Evolutionary conservation across 2,888 invertebrate species (phyloP).

Genomic region (Andrena haemorrhoa): DNA sequence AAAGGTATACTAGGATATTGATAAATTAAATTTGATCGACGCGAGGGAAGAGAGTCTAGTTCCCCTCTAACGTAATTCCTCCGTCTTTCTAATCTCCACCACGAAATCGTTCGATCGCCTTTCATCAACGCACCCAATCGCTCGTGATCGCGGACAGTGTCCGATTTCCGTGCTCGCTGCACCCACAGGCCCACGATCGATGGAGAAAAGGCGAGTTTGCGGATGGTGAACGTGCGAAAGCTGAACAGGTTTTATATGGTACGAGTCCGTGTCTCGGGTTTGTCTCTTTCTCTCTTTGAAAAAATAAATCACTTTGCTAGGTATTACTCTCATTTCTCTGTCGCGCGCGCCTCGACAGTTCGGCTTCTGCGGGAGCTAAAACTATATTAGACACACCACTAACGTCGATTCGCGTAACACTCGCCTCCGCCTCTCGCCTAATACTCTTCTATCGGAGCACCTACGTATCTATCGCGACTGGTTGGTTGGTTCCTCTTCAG

Average conservation of each 20-base stretch:
- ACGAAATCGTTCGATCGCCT: constrained; percentile 16
- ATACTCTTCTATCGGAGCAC: constrained; percentile 9
- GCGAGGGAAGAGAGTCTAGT: background rate
- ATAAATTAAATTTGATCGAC: background rate
- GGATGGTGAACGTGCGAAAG: constrained; percentile 59
- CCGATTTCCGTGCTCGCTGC: constrained; percentile 24
- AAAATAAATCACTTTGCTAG: constrained; percentile 58
- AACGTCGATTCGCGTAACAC: constrained; percentile 10
- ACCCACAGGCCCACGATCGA: constrained; percentile 28
- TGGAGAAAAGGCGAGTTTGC: constrained; percentile 49
- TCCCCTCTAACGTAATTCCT: background rate
- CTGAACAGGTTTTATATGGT: constrained; percentile 55
- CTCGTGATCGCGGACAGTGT: background rate
- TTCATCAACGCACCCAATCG: constrained; percentile 19
- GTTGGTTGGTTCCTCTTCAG: constrained; percentile 20
- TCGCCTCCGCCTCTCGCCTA: background rate
- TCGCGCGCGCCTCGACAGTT: constrained; percentile 10
- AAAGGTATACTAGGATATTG: background rate
- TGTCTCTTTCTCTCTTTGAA: constrained; percentile 49
- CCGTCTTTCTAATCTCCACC: background rate
- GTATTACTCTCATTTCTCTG: constrained; percentile 32
- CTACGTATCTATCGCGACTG: constrained; percentile 38
- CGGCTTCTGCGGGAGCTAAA: constrained; percentile 24
- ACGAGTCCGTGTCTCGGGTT: constrained; percentile 36
- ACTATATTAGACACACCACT: constrained; percentile 28